Base-by-base conservation (phyloP, 53 echinoderm and acorn worm genomes). In the Holothuria leucospilota region DNA sequence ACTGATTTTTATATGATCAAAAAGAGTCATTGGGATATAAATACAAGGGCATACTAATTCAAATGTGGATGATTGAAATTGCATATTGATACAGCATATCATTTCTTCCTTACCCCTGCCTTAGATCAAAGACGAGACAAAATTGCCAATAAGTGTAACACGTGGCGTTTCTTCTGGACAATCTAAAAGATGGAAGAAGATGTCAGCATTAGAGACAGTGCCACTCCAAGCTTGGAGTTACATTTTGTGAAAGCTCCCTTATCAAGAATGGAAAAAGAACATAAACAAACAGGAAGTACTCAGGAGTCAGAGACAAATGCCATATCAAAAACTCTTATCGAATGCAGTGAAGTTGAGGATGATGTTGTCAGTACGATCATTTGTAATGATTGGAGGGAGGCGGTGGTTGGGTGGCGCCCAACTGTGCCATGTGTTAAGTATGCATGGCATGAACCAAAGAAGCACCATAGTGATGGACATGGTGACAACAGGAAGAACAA, bases 351-450 rank as follows among this genome's bases (percentile, higher is more conserved):
- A 14, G 2, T 64, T 21, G 82, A 82, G n/a, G 63, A 82, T 39
- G 65, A 64, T 62, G 63, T 82, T 18, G 63, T 82, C 30, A 39
- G 20, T 18, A 82, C 82, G 12, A 78, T 92, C 20, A 69, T 82
- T 23, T 93, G 93, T 65, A 88, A 91, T 34, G 94, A 94, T 63
- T 96, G 96, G 96, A 93, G 82, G 29, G 91, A 94, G 41, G 94
- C 94, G 1, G 90, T 84, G n/a, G 84, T 68, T n/a, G 96, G 96
- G 15, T 96, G 96, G 96, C 71, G 88, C 21, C 69, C 64, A 14
- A 85, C 94, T 5, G 53, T 61, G n/a, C 94, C 96, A 13, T 92
- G 85, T 84, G 93, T 89, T 29, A 91, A 77, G 24, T 96, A 96
- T 66, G 87, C 86, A 2, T 88, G 89, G 85, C 78, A 62, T 21